Base-by-base conservation (phyloP, 2,113 vertebrate genomes). In the Callocephalon fimbriatum region DNA sequence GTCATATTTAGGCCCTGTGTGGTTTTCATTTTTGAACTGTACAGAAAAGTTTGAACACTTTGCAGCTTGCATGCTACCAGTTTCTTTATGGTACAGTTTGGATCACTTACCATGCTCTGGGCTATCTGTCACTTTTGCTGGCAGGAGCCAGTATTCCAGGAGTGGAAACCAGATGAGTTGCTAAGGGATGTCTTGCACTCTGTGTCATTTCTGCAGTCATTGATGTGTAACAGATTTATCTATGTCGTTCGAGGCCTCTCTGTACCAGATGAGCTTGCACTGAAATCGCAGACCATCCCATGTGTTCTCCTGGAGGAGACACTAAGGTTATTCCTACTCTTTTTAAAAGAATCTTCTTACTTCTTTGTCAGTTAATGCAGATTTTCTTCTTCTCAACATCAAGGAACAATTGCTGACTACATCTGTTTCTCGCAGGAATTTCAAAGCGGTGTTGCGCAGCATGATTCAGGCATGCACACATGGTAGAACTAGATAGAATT, bases 191-290 rank as follows among this genome's bases (percentile, higher is more conserved):
- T 40, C 59, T 91, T 87, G 78, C 4, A 3, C 62, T 87, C 65
- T 66, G 7, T 94, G 59, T 82, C 13, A 61, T 92, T 91, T 91
- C 58, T 82, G 45, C 26, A 26, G 68, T 88, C 82, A 73, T 53
- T 95, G 95, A 79, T 92, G 91, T 62, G 75, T 65, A 79, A 67
- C 87, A 59, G 66, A 94, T 90, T 88, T 90, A 58, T 83, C 81
- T 74, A 40, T 42, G 29, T 66, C n/a, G 74, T 82, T 94, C 70
- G 82, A 88, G 78, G 77, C 67, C 35, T 91, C 66, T 68, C 74
- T 66, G 29, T 53, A 81, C 20, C 80, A 78, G 35, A 67, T 67
- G 87, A 88, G 31, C 45, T 93, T 68, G 26, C 65, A 48, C 54
- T 86, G 76, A 76, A 91, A 86, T 70, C 74, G 90, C 71, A 94